Evolutionary conservation across 2,888 invertebrate species (phyloP).

Genomic region (Anarsia innoxiella): DNA sequence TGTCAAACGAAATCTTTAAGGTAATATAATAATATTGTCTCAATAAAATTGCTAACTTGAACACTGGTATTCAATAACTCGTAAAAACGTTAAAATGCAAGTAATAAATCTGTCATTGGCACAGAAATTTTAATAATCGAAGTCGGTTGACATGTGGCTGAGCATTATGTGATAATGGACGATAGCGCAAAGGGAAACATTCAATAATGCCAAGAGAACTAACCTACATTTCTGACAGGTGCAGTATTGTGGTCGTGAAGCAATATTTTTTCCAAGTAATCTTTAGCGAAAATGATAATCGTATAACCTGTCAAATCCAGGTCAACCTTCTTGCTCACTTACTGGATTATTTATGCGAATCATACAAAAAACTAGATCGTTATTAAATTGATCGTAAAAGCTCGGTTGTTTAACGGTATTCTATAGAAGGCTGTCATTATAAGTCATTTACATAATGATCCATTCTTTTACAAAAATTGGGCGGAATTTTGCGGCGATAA

Average conservation of each 20-base stretch:
- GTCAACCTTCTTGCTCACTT: slow-evolving; percentile 4
- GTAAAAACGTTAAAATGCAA: slow-evolving; percentile 1
- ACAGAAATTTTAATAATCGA: slow-evolving; percentile 7
- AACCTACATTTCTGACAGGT: slow-evolving; percentile 32
- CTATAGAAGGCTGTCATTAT: slow-evolving; percentile 35
- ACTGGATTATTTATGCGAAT: slow-evolving; percentile 5
- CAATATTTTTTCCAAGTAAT: slow-evolving; percentile 13
- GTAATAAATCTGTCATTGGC: slow-evolving; percentile 7
- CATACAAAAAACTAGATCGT: slow-evolving; percentile 20
- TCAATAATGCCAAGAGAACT: slow-evolving; percentile 19
- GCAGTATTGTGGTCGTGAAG: slow-evolving; percentile 26
- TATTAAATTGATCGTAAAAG: slow-evolving; percentile 19
- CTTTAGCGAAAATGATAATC: slow-evolving; percentile 14
- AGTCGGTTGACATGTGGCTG: slow-evolving; percentile 5
- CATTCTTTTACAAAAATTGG: slow-evolving; percentile 38
- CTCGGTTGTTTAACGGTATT: slow-evolving; percentile 20
- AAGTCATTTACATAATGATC: slow-evolving; percentile 43
- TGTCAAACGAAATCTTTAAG: not conserved
- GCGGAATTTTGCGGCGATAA: slow-evolving; percentile 29
- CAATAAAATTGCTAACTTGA: not conserved
- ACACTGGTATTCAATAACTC: not conserved
- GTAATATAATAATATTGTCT: not conserved
- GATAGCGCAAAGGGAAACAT: slow-evolving; percentile 13
- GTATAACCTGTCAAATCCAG: slow-evolving; percentile 6
- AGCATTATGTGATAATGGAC: slow-evolving; percentile 19